Evolutionary conservation across 2,797 vertebrate genomes (phyloP).

Genomic region (Peromyscus nudipes): DNA sequence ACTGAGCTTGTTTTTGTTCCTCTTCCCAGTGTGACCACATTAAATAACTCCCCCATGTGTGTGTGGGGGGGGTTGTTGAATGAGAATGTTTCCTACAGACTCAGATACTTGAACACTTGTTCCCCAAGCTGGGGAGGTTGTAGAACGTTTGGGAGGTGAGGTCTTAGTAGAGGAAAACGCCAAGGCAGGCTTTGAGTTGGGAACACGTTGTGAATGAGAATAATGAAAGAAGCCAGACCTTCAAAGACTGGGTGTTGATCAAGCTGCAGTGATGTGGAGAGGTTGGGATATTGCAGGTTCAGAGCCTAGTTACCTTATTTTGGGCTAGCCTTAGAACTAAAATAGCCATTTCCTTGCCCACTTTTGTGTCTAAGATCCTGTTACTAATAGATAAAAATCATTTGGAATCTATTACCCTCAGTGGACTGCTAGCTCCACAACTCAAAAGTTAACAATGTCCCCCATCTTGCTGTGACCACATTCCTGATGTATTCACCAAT

Average conservation of each 20-base stretch:
- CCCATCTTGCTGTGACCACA: neutral
- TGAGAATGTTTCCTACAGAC: neutral
- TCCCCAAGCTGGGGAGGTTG: too few species aligned
- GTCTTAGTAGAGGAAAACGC: neutral
- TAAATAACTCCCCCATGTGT: neutral
- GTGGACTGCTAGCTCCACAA: neutral
- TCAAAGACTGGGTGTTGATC: neutral
- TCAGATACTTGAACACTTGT: too few species aligned
- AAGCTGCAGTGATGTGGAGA: neutral
- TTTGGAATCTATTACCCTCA: neutral
- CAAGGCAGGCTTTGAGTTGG: neutral
- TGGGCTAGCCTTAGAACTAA: neutral
- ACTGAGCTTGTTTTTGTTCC: neutral
- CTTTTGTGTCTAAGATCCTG: neutral
- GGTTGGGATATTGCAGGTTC: too few species aligned
- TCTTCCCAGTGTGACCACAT: neutral
- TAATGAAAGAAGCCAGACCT: neutral
- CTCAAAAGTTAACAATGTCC: neutral
- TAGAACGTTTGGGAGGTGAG: neutral
- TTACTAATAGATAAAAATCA: neutral
- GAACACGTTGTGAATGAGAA: neutral
- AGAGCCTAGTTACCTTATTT: neutral
- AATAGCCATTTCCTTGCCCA: neutral
- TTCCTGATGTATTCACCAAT: neutral
- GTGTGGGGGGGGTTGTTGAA: neutral